Base-by-base conservation (phyloP, 1,140 invertebrate genomes). In the Harlomillsia oculata region DNA sequence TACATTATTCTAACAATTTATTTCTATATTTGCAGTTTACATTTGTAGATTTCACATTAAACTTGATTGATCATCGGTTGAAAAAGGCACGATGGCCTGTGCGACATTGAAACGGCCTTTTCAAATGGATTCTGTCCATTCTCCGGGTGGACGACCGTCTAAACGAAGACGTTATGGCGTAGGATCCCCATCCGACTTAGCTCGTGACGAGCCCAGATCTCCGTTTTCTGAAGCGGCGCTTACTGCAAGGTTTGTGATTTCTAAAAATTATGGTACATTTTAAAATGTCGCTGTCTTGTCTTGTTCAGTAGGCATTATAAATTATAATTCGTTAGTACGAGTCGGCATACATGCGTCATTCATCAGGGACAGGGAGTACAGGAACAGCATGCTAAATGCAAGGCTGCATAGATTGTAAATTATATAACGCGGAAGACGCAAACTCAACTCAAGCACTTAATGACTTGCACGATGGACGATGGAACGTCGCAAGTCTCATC, bases 51-150 rank as follows among this genome's bases (percentile, higher is more conserved):
- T 29, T 4, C 14, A 51, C 18, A 36, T 25, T 8, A n/a, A 41
- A 18, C 5, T 21, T 8, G 14, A n/a, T 8, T 39, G 14, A 28
- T 14, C 6, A 5, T 20, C 5, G 11, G 14, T 14, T 14, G 6
- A 54, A 45, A 6, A 25, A 32, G 9, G 18, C 30, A 52, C 20
- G 13, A 95, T 95, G 91, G 91, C 91, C 76, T 95, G 91, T 78
- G 89, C 89, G 73, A 94, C 90, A 67, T 77, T 93, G 55, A 96
- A 95, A 78, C 81, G 90, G 72, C 84, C 84, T 69, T 78, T 91
- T 68, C 90, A 96, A 72, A 94, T 92, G 80, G 90, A 95, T 75
- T 84, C 88, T 28, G 80, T 91, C 55, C 79, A 85, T 66, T 82
- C 76, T 71, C 72, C 74, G 26, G 78, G 83, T 65, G 82, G 85